Percentiles rank a stretch among this genome's conserved stretches.
Evolutionary conservation across 2,797 vertebrate species (phyloP).

Genomic region (Sebastes hubbsi): DNA sequence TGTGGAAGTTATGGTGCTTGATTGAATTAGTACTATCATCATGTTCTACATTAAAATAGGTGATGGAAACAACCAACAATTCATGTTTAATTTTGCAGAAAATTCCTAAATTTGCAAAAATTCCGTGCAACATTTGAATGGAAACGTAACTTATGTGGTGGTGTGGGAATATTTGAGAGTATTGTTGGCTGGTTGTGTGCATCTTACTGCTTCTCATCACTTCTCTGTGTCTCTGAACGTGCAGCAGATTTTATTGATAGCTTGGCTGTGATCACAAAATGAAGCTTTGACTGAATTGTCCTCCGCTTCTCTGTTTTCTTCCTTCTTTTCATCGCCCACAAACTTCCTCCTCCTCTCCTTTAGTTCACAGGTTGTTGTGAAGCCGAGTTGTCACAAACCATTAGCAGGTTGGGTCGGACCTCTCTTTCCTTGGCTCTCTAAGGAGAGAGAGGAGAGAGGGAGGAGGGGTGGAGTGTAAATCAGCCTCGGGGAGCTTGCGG

Average conservation of each 20-base stretch:
- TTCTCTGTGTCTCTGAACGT: background rate
- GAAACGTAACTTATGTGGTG: background rate
- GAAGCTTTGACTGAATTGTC: background rate
- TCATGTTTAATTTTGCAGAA: background rate
- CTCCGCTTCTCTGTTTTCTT: background rate
- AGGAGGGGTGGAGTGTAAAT: slow-evolving; percentile 25
- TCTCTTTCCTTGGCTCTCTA: background rate
- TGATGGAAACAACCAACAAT: background rate
- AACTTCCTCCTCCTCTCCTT: background rate
- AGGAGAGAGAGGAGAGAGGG: background rate
- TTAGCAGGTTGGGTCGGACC: slow-evolving; percentile 15
- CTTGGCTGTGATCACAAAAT: background rate
- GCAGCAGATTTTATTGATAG: background rate
- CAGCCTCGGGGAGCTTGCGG: slow-evolving; percentile 86
- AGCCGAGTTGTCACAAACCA: slow-evolving; percentile 35
- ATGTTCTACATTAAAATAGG: background rate
- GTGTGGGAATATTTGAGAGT: background rate
- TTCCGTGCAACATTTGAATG: background rate
- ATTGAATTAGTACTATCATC: background rate
- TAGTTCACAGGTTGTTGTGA: slow-evolving; percentile 17
- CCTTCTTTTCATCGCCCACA: background rate
- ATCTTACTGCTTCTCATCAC: background rate
- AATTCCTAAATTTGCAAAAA: background rate
- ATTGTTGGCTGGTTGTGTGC: background rate
- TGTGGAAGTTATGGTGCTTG: background rate